These are phyloP conservation scores for Hydractinia echinata DNA, from an alignment of 30 jellyfish, hydroid and myxozoan genomes.

Conservation along the genomic window DNA sequence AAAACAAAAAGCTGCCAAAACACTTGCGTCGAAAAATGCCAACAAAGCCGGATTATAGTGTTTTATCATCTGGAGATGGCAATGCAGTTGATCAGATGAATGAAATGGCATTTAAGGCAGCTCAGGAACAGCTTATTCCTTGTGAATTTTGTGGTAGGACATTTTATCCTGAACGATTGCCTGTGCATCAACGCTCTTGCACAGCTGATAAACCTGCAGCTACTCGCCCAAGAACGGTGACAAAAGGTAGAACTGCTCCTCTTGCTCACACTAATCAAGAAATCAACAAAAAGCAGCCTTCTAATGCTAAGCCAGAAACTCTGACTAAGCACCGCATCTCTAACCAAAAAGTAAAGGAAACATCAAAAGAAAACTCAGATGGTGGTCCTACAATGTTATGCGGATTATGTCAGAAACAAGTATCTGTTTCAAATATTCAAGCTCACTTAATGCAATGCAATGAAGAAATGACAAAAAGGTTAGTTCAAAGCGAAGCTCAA, in stretches of 20 bases:
- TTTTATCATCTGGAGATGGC: slow-evolving; percentile 47
- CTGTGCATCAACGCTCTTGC: slow-evolving; percentile 84
- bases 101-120: slow-evolving; percentile 63
- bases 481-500: slow-evolving; percentile 2
- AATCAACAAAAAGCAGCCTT: not conserved
- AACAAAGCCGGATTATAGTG: slow-evolving; percentile 61
- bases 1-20: slow-evolving; percentile 66
- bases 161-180: slow-evolving; percentile 74
- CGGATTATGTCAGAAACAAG: slow-evolving; percentile 12
- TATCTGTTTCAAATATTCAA: not conserved
- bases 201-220: slow-evolving; percentile 83
- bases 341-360: not conserved
- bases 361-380: not conserved
- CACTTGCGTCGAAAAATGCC: slow-evolving; percentile 67
- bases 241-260: slow-evolving; percentile 24
- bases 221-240: slow-evolving; percentile 24
- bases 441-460: slow-evolving; percentile 26
- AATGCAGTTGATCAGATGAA: slow-evolving; percentile 61
- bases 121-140: slow-evolving; percentile 84
- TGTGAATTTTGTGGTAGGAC: slow-evolving; percentile 83
- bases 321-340: not conserved
- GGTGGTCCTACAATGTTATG: not conserved
- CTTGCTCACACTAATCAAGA: not conserved
- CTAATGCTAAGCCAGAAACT: not conserved
- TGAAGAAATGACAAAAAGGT: slow-evolving; percentile 7